These are phyloP conservation scores for Conopomorpha cramerella DNA, from an alignment of 1,140 invertebrate species.

Conservation along the genomic window DNA sequence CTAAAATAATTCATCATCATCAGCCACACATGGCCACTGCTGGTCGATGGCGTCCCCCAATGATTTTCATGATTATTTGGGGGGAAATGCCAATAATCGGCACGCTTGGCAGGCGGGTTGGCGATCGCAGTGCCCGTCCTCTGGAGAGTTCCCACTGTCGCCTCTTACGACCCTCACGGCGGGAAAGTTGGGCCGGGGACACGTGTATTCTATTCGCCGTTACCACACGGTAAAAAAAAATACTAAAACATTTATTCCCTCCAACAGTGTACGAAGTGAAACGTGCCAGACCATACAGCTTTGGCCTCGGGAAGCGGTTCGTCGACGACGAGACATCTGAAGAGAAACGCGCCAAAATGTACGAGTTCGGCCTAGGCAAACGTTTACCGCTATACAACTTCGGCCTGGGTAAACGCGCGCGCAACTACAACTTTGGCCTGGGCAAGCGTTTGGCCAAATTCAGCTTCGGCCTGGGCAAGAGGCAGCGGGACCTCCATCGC, in stretches of 20 bases:
- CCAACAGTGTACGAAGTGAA: constrained; percentile 41
- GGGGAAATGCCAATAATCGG: too few relatives aligned
- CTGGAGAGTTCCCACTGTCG: too few relatives aligned
- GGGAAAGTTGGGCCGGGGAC: too few relatives aligned
- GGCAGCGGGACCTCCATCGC: constrained; percentile 37
- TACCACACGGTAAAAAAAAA: too few relatives aligned
- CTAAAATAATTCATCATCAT: too few relatives aligned
- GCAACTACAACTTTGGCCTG: constrained; percentile 41
- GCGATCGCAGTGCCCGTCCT: too few relatives aligned
- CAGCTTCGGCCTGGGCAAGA: constrained; percentile 44
- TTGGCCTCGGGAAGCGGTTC: constrained; percentile 48
- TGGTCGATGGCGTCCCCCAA: too few relatives aligned
- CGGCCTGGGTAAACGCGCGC: constrained; percentile 40
- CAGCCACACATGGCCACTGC: too few relatives aligned
- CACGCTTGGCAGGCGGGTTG: too few relatives aligned
- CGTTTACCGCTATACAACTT: constrained; percentile 39
- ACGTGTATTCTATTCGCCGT: too few relatives aligned
- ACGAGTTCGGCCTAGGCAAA: constrained; percentile 50
- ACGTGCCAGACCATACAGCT: constrained; percentile 50
- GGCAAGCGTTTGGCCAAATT: constrained; percentile 45
- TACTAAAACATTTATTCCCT: neutral
- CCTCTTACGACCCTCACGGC: too few relatives aligned
- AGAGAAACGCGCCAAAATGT: constrained; percentile 44
- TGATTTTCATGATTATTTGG: too few relatives aligned
- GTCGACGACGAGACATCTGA: constrained; percentile 24